A percentile compares a stretch with the other conserved stretches of the same genome.
These are phyloP conservation scores for Latheticus oryzae DNA, from an alignment of 2,888 invertebrate genomes.

Conservation along the genomic window DNA sequence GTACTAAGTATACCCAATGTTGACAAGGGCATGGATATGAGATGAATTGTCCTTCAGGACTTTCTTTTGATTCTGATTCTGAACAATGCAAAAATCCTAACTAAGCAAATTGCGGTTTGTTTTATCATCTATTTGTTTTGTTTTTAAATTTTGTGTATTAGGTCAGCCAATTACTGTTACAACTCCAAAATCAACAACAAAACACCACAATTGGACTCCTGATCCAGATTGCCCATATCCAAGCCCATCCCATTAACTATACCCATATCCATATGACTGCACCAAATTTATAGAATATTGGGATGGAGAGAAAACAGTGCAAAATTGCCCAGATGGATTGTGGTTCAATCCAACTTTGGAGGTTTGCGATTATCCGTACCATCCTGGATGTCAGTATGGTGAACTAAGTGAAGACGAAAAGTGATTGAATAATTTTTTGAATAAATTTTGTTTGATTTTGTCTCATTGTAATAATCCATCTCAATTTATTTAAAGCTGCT, in stretches of 20 bases:
- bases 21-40: slow-evolving; percentile 10
- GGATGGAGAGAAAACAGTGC: slow-evolving; percentile 15
- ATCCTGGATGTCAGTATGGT: slow-evolving; percentile 13
- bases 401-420: not conserved
- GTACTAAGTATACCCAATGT: slow-evolving; percentile 25
- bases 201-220: slow-evolving; percentile 9
- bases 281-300: slow-evolving; percentile 30
- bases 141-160: no score
- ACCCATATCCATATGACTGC: slow-evolving; percentile 28
- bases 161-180: slow-evolving; percentile 1
- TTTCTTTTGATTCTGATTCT: slow-evolving; percentile 13
- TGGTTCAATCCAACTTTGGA: slow-evolving; percentile 28
- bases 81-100: slow-evolving; percentile 1
- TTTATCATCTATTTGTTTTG: not conserved
- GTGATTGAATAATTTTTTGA: slow-evolving; percentile 4
- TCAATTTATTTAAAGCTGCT: no score
- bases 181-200: slow-evolving; percentile 1
- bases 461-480: no score
- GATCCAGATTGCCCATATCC: slow-evolving; percentile 32
- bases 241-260: slow-evolving; percentile 2
- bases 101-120: slow-evolving; percentile 6
- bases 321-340: slow-evolving; percentile 18
- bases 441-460: not conserved
- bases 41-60: slow-evolving; percentile 13
- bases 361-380: slow-evolving; percentile 31